Base-by-base conservation (phyloP, 2,113 vertebrate species). In the Chaenocephalus aceratus region DNA sequence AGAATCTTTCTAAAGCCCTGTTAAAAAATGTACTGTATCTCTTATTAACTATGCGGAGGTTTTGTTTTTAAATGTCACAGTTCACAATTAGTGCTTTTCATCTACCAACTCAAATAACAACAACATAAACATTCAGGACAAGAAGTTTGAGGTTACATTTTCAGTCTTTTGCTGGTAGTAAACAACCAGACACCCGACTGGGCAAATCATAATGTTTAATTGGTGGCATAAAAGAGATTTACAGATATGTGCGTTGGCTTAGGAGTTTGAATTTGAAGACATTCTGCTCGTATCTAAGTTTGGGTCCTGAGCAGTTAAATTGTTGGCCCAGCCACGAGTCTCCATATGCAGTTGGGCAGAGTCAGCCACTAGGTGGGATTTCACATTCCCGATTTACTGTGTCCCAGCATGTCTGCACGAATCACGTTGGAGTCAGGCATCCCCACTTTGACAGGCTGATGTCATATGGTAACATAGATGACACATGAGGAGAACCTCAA, bases 331-430 rank as follows among this genome's bases (percentile, higher is more conserved):
- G 90, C 61, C 62, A 79, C 49, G 65, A 75, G 86, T 84, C 86
- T 84, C 89, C 91, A 66, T 51, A 52, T 54, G 82, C 84, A 84
- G 73, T 81, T 75, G 67, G 80, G 62, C 79, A 85, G 80, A 88
- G 81, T 86, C 81, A 79, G 81, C 84, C 78, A 59, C 65, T 64
- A 89, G 91, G 89, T 91, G 87, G 77, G 71, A 90, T 93, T 93
- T 93, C 91, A 93, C 89, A 93, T 93, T 92, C 82, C 86, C 30
- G 64, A 46, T 90, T 93, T 91, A 93, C 84, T 72, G 86, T 83
- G 69, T 89, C 77, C 77, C 61, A 80, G 75, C 73, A 78, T 72
- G 82, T 86, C 84, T 84, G 72, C 66, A 63, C n/a, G 45, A 79
- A 59, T 85, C 80, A 90, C 45, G 3, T 41, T 6, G 73, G 57